phyloP scores from a whole-genome alignment of 2,888 invertebrate species.

The Ophion costatus region DNA sequence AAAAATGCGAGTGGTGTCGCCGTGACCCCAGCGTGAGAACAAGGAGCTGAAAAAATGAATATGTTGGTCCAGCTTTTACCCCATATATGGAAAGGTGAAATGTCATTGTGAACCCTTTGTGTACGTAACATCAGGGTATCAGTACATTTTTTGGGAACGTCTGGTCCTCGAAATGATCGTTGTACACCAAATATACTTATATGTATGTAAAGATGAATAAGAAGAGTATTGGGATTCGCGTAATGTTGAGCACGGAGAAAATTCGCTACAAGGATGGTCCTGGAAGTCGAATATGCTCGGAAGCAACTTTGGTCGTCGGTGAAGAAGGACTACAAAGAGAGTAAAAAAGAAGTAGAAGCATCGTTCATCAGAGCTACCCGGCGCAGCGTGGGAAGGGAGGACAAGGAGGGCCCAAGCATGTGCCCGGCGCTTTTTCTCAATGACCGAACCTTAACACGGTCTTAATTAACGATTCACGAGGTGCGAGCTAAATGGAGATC shows the following conservation, averaged over 20 bases:
- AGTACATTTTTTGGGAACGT: no score
- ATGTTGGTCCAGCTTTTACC: no score
- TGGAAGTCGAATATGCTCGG: neutral
- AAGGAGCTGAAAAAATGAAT: no score
- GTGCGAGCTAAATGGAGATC: constrained; percentile 65
- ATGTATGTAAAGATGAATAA: no score
- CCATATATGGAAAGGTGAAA: no score
- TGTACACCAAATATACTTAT: no score
- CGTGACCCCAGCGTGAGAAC: no score
- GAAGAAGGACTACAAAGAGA: neutral
- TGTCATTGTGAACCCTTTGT: no score
- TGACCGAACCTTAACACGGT: constrained; percentile 61
- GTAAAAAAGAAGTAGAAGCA: neutral
- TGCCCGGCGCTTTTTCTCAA: constrained; percentile 61
- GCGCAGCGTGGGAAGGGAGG: constrained; percentile 17
- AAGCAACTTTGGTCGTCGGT: constrained; percentile 29
- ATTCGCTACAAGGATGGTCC: neutral
- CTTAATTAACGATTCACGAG: constrained; percentile 69
- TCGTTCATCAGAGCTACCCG: constrained; percentile 33
- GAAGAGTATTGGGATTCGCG: no score
- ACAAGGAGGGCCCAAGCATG: constrained; percentile 16
- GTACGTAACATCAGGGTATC: no score
- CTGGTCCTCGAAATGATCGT: no score
- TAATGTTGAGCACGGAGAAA: neutral
- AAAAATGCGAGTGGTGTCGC: no score